Conservation (phyloP, 2,113 vertebrate genomes). For the Empidonax traillii region DNA sequence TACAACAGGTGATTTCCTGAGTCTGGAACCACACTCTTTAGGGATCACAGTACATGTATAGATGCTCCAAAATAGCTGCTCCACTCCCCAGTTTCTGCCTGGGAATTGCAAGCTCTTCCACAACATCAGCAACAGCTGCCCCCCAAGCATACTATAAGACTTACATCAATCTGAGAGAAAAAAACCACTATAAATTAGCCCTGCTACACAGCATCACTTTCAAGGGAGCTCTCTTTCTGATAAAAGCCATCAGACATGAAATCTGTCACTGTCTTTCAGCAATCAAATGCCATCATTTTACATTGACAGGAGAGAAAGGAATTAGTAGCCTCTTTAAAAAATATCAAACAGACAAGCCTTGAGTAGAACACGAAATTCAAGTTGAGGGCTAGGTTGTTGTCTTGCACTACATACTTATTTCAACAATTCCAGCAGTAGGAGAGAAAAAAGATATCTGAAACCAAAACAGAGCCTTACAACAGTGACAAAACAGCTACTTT, state of each 20-base stretch:
- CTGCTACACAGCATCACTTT: background rate
- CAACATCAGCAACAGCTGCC: background rate
- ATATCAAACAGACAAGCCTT: background rate
- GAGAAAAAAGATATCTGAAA: background rate
- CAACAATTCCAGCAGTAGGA: background rate
- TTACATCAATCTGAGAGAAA: background rate
- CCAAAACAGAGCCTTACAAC: background rate
- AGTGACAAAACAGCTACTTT: background rate
- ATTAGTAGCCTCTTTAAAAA: conserved; percentile 14
- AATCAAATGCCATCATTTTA: conserved; percentile 11
- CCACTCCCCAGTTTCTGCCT: background rate
- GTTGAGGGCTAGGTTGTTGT: background rate
- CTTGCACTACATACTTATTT: background rate
- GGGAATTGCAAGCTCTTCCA: background rate
- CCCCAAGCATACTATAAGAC: background rate
- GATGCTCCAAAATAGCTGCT: background rate
- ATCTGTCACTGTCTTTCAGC: background rate
- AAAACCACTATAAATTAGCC: background rate
- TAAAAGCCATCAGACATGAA: background rate
- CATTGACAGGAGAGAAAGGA: background rate
- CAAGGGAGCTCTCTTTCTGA: background rate
- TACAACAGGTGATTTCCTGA: background rate
- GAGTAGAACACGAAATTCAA: background rate
- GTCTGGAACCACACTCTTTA: background rate
- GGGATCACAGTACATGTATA: rapidly evolving